These are phyloP conservation scores for Parnassius apollo DNA, from an alignment of 2,888 invertebrate genomes.

Conservation along the genomic window DNA sequence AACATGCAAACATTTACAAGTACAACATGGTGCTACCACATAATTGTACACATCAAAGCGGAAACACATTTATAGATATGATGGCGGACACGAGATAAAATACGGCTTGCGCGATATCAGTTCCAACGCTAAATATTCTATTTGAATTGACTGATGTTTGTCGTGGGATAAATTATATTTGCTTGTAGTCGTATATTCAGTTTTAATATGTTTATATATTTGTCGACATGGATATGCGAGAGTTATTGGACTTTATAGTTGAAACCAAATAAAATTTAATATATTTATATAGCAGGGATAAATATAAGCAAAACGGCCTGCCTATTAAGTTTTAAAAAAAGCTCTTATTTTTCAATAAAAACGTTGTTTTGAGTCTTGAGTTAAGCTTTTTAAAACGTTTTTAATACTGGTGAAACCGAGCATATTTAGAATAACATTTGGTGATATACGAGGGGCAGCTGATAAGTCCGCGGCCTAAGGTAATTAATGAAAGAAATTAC, in stretches of 20 bases:
- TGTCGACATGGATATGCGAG: background rate
- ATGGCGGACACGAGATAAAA: constrained; percentile 50
- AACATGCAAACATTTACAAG: background rate
- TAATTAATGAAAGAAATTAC: too few relatives aligned
- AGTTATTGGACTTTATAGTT: background rate
- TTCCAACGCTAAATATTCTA: constrained; percentile 22
- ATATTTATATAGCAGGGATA: background rate
- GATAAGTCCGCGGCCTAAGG: too few relatives aligned
- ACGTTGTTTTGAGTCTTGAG: too few relatives aligned
- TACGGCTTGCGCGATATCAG: constrained; percentile 26
- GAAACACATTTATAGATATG: constrained; percentile 48
- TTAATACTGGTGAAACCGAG: too few relatives aligned
- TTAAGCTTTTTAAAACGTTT: too few relatives aligned
- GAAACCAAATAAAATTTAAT: background rate
- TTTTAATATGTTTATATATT: constrained; percentile 6
- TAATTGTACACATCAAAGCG: constrained; percentile 38
- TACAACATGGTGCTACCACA: constrained; percentile 24
- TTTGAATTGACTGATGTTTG: constrained; percentile 24
- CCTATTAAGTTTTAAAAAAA: background rate
- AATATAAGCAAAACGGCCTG: background rate
- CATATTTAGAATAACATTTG: too few relatives aligned
- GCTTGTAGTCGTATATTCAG: constrained; percentile 1
- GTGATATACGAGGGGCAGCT: too few relatives aligned
- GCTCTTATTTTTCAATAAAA: too few relatives aligned
- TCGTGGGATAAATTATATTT: constrained; percentile 24